Evolutionary conservation across 2,113 vertebrate species (phyloP).

Genomic region (Peromyscus leucopus): DNA sequence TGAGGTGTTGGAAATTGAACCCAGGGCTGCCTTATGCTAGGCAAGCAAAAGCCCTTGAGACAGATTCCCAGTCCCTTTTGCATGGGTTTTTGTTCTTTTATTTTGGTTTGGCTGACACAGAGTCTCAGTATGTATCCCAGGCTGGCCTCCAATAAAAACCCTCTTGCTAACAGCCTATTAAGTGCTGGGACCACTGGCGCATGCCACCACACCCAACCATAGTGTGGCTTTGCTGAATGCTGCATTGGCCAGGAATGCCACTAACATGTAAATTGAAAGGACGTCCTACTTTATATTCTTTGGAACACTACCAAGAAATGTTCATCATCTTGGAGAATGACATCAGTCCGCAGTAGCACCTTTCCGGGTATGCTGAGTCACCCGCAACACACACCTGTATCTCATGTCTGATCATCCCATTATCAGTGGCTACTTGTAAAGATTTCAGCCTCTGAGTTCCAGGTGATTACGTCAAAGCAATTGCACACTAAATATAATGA

Average conservation of each 20-base stretch:
- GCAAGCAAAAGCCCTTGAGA: neutral
- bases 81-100: neutral
- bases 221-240: neutral
- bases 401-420: neutral
- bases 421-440: neutral
- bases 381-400: constrained; percentile 8
- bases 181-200: neutral
- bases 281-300: neutral
- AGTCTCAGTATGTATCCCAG: neutral
- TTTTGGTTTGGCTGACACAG: neutral
- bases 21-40: neutral
- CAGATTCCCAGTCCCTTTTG: neutral
- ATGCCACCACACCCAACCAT: neutral
- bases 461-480: neutral
- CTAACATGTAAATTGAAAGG: neutral
- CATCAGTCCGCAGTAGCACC: neutral
- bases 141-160: neutral
- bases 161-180: neutral
- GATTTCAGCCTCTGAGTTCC: constrained; percentile 13
- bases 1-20: neutral
- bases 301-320: neutral
- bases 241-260: constrained; percentile 22
- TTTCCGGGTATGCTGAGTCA: constrained; percentile 35
- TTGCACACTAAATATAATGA: neutral
- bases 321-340: constrained; percentile 35